A percentile compares a stretch with the other conserved stretches of the same genome.
phyloP scores from a whole-genome alignment of 1,140 invertebrate genomes.

The Eupristina koningsbergeri region DNA sequence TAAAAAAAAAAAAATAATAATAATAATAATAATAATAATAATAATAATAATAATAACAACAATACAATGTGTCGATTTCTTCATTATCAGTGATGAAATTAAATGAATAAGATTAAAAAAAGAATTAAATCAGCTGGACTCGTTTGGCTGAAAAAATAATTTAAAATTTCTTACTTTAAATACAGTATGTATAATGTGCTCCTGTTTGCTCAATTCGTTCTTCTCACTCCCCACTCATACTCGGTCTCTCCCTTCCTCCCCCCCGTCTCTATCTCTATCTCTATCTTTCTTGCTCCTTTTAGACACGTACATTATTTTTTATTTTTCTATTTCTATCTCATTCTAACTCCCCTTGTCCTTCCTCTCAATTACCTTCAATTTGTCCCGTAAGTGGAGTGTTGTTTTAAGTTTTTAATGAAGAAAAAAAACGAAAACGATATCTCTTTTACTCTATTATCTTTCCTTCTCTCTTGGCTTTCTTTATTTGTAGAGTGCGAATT shows the following conservation, averaged over 20 bases:
- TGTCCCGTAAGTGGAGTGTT: constrained; percentile 44
- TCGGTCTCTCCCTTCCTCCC: neutral
- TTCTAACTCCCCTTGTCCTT: constrained; percentile 19
- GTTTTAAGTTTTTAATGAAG: constrained; percentile 46
- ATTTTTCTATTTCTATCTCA: too few species aligned
- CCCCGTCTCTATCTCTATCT: neutral
- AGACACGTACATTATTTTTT: neutral
- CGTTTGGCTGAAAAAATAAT: neutral
- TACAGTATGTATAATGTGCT: neutral
- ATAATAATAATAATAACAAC: too few species aligned
- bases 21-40: too few species aligned
- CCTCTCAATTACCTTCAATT: constrained; percentile 44
- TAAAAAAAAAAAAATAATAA: too few species aligned
- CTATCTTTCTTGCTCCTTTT: neutral
- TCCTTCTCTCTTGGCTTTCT: neutral
- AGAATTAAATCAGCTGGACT: too few species aligned
- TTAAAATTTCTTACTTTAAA: neutral
- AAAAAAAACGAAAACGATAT: constrained; percentile 12
- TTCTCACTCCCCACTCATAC: neutral
- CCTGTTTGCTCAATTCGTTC: neutral
- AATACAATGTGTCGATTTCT: too few species aligned
- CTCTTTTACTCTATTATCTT: constrained; percentile 5
- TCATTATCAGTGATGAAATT: too few species aligned
- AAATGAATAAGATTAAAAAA: too few species aligned
- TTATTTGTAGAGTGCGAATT: constrained; percentile 24